These are phyloP conservation scores for Riptortus pedestris DNA, from an alignment of 1,140 invertebrate species.

Conservation along the genomic window DNA sequence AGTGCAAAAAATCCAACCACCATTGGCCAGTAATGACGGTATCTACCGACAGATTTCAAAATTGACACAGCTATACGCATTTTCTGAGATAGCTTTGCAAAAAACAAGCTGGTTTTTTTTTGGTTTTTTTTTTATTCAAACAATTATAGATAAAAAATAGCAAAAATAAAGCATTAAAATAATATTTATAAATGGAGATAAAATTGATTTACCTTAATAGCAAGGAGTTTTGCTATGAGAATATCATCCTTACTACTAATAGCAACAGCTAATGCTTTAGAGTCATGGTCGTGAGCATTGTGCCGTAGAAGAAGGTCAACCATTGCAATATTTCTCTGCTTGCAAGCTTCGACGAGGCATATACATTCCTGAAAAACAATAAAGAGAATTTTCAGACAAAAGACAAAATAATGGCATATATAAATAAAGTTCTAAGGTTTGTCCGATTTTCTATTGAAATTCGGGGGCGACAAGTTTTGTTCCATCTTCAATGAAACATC, in stretches of 20 bases:
- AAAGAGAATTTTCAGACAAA: no score
- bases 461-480: not conserved
- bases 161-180: not conserved
- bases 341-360: conserved; percentile 62
- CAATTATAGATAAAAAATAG: no score
- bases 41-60: no score
- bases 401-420: not conserved
- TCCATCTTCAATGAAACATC: no score
- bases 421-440: no score
- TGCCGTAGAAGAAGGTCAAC: conserved; percentile 67
- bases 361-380: conserved; percentile 33
- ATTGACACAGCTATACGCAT: no score
- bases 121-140: no score
- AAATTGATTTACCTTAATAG: conserved; percentile 52
- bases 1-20: no score
- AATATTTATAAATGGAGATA: not conserved
- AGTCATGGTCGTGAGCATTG: conserved; percentile 80
- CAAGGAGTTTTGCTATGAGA: conserved; percentile 60
- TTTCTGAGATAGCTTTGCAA: no score
- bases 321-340: conserved; percentile 50
- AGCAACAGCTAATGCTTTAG: conserved; percentile 64
- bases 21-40: no score
- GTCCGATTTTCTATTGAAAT: not conserved
- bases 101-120: no score
- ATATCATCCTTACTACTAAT: conserved; percentile 52